phyloP scores from a whole-genome alignment of 2,113 vertebrate species.

The Cheirogaleus medius region DNA sequence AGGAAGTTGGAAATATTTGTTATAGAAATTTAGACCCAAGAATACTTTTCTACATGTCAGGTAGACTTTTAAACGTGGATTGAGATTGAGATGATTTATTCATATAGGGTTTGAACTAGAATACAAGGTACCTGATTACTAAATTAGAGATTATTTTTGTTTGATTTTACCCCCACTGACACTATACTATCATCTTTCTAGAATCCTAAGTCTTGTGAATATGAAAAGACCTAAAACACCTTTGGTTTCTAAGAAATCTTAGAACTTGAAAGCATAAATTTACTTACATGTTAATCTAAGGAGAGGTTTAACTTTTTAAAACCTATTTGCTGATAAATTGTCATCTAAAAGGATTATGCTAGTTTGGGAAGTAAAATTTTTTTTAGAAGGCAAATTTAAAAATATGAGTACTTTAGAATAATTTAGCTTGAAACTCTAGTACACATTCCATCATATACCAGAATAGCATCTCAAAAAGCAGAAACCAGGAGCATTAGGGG shows the following conservation, averaged over 20 bases:
- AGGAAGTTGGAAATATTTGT: neutral
- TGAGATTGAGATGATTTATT: neutral
- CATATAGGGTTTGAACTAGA: neutral
- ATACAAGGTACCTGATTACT: neutral
- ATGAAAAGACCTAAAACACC: neutral
- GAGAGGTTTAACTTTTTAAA: neutral
- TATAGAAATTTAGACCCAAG: slow-evolving; percentile 18
- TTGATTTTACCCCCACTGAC: neutral
- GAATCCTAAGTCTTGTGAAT: neutral
- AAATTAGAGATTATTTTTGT: neutral
- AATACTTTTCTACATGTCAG: neutral
- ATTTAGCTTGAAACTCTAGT: neutral
- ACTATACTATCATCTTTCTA: neutral
- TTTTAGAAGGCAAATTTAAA: slow-evolving; percentile 3
- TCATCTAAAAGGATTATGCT: neutral
- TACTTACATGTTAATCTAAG: neutral
- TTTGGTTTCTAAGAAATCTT: neutral
- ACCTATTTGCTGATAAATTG: neutral
- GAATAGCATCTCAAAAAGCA: neutral
- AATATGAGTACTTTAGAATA: neutral
- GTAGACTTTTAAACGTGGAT: neutral
- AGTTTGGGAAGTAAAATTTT: neutral
- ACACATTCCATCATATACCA: neutral
- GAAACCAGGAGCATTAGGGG: neutral
- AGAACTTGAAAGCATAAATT: neutral